phyloP scores from a whole-genome alignment of 2,797 vertebrate species.

The Mus minutoides region DNA sequence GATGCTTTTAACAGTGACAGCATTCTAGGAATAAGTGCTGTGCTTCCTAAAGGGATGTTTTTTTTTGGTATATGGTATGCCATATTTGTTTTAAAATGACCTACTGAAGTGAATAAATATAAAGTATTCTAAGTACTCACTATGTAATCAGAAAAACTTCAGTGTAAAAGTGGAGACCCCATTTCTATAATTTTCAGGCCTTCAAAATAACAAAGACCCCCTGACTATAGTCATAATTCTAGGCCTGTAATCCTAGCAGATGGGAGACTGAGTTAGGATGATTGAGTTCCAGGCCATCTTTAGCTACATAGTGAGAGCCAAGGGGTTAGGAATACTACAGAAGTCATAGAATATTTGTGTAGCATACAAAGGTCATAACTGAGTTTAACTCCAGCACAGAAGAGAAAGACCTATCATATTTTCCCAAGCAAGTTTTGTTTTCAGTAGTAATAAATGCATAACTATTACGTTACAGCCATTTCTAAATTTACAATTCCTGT shows the following conservation, averaged over 20 bases:
- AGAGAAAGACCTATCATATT: conserved; percentile 35
- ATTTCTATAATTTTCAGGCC: conserved; percentile 26
- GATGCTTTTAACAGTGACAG: conserved; percentile 45
- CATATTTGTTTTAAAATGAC: conserved; percentile 51
- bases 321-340: background rate
- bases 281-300: background rate
- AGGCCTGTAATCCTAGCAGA: background rate
- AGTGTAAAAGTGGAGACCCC: conserved; percentile 31
- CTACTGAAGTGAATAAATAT: conserved; percentile 50
- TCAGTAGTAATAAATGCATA: conserved; percentile 44
- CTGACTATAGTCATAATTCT: background rate
- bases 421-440: conserved; percentile 67
- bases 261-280: background rate
- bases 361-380: background rate
- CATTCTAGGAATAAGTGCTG: conserved; percentile 55
- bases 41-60: conserved; percentile 45
- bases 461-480: conserved; percentile 32
- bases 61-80: conserved; percentile 43
- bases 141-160: conserved; percentile 42
- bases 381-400: background rate
- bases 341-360: background rate
- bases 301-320: background rate
- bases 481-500: conserved; percentile 55
- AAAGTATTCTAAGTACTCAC: conserved; percentile 36
- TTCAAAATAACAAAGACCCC: conserved; percentile 47